A percentile compares a stretch with the other conserved stretches of the same genome.
Conservation (phyloP, 2,797 vertebrate species). For the Diglossa cyanea region DNA sequence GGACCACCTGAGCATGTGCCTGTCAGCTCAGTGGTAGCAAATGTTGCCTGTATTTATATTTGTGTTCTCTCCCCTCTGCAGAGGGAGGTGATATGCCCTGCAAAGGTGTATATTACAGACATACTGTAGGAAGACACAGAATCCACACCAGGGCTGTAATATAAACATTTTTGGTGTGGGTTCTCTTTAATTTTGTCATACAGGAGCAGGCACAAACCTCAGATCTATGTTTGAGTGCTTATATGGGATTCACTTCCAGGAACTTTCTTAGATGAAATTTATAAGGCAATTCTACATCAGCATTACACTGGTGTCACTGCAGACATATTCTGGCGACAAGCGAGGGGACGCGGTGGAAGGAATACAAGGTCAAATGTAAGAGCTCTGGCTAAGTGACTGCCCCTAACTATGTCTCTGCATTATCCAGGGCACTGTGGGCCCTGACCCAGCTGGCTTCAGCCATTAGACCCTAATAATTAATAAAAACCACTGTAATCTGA, state of each 20-base stretch:
- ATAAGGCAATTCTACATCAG: neutral
- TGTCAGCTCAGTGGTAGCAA: neutral
- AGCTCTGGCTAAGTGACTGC: neutral
- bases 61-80: neutral
- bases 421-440: neutral
- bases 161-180: accelerated
- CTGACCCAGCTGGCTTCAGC: neutral
- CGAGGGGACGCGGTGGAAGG: neutral
- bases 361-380: neutral
- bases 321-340: neutral
- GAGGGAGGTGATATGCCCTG: neutral
- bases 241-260: neutral
- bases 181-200: neutral
- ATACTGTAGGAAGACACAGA: neutral
- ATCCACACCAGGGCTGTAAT: neutral
- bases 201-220: neutral
- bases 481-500: neutral
- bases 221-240: accelerated
- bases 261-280: neutral
- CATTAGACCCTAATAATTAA: neutral
- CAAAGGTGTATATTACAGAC: neutral
- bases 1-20: neutral
- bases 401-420: neutral
- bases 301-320: neutral
- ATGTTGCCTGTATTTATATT: neutral